Base-by-base conservation (phyloP, 2,888 invertebrate species). In the Blera fallax region DNA sequence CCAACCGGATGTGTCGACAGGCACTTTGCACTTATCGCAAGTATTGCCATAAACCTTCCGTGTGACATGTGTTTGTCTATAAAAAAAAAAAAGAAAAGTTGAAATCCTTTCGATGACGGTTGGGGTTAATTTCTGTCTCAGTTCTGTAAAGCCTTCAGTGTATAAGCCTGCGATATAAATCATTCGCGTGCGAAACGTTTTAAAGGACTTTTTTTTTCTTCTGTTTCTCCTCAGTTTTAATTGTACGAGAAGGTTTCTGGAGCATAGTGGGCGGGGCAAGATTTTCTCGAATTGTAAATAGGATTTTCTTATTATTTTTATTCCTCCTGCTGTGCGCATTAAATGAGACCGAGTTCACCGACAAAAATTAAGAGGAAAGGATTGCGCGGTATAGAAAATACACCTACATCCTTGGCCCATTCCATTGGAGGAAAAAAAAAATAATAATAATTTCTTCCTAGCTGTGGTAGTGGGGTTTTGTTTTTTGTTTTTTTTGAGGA, bases 301-400 rank as follows among this genome's bases (percentile, higher is more conserved):
- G 84, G 84, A 80, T 80, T 80, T 80, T 80, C 69, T 56, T 74
- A 70, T 84, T 84, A 80, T 80, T 84, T 80, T 69, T 69, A 18
- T 52, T 56, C 48, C 48, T 29, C 77, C 52, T 29, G 73, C 69
- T 64, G 74, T 58, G 67, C 34, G 43, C 77, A 40, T 60, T 73
- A 69, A 84, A 84, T 67, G 73, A 34, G 50, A 79, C 21, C 45
- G 32, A 60, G 34, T 32, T 60, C 48, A 73, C 58, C 21, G 74
- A 27, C 48, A 32, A 37, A 56, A 65, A 56, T 64, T 34, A 73
- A 69, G 37, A 65, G 18, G 64, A 84, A 84, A 84, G 80, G 84
- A 84, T 84, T 84, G 54, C n/a, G 16, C 29, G 58, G 40, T 60
- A 43, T 48, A 21, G 60, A 60, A n/a, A n/a, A 48, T 54, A 70